These are phyloP conservation scores for Athene cunicularia DNA, from an alignment of 2,113 vertebrate species.

Conservation along the genomic window DNA sequence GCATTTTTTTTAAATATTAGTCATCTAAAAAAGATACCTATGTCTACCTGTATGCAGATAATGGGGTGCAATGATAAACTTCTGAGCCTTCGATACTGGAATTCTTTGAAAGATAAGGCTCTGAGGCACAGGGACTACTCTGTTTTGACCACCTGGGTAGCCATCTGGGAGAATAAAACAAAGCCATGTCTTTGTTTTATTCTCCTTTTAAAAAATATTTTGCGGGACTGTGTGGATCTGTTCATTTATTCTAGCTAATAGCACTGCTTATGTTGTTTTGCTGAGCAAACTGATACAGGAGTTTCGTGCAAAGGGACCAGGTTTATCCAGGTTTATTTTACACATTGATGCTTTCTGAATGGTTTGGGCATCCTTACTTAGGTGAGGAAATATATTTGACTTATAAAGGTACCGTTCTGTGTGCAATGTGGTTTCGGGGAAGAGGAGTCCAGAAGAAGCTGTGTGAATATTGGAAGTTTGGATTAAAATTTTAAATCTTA, in stretches of 20 bases:
- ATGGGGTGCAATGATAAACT: background rate
- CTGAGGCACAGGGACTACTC: background rate
- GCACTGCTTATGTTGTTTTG: background rate
- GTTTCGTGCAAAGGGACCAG: background rate
- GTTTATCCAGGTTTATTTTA: no score
- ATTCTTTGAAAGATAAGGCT: background rate
- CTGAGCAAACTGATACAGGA: background rate
- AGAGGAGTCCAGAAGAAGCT: background rate
- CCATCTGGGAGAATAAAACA: background rate
- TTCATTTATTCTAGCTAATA: background rate
- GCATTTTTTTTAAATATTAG: background rate
- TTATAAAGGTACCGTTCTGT: background rate
- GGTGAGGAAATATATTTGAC: background rate
- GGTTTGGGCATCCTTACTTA: background rate
- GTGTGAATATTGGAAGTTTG: background rate
- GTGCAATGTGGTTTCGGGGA: fast-evolving
- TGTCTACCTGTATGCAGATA: background rate
- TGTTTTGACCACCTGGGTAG: background rate
- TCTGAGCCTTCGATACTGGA: background rate
- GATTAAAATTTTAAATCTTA: background rate
- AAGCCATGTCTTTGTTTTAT: background rate
- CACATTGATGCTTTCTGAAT: background rate
- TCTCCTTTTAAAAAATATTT: background rate
- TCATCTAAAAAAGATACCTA: background rate
- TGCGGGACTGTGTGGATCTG: background rate